Conservation (phyloP, 2,888 invertebrate species). For the Drosophila ustulata region DNA sequence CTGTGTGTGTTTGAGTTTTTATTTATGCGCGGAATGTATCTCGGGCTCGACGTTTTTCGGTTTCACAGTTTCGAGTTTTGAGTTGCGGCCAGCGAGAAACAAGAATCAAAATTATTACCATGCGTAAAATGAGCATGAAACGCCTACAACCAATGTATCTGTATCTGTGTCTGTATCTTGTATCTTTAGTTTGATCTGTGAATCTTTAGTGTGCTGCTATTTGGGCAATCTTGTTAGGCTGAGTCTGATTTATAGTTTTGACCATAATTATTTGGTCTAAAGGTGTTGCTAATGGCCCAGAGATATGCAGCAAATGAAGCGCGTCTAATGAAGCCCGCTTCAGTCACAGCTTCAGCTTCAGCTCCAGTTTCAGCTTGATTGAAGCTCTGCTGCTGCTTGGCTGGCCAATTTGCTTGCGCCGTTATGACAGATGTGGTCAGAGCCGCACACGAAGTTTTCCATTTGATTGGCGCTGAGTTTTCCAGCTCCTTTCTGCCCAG, state of each 20-base stretch:
- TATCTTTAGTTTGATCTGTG: constrained; percentile 3
- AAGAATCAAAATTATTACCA: constrained; percentile 25
- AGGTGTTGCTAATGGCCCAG: constrained; percentile 69
- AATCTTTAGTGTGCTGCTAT: constrained; percentile 22
- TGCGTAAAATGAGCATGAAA: constrained; percentile 62
- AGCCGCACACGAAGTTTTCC: constrained; percentile 65
- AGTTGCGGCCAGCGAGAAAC: constrained; percentile 31
- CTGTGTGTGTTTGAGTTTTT: constrained; percentile 15
- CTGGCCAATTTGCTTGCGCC: constrained; percentile 15
- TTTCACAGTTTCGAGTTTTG: constrained; percentile 23
- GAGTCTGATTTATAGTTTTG: constrained; percentile 53
- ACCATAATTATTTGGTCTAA: constrained; percentile 42
- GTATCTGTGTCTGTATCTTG: background rate
- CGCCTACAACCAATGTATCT: constrained; percentile 53
- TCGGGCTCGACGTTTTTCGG: background rate
- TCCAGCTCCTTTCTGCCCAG: constrained; percentile 24
- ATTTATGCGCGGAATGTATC: constrained; percentile 41
- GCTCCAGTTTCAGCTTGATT: no score
- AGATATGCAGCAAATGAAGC: constrained; percentile 15
- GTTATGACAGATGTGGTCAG: constrained; percentile 63
- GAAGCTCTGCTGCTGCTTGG: background rate
- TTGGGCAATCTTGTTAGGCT: constrained; percentile 17
- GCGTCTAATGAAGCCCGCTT: constrained; percentile 50
- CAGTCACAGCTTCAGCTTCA: background rate
- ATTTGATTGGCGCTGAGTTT: constrained; percentile 60